phyloP scores from a whole-genome alignment of 2,888 invertebrate genomes.

The Chironomus tentans region DNA sequence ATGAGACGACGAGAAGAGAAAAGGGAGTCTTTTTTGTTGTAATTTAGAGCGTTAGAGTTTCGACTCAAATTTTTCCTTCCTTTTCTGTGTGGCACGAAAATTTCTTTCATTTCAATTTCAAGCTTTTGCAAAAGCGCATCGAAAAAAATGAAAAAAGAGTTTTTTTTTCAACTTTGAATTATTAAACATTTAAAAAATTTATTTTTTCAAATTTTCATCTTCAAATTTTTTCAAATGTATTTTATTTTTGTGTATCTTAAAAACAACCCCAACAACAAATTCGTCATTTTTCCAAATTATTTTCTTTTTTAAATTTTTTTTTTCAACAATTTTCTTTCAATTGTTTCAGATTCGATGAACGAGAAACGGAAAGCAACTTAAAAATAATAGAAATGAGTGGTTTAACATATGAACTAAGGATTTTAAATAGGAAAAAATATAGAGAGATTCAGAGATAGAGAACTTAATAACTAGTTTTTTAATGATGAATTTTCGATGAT shows the following conservation, averaged over 20 bases:
- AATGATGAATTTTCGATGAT: too few relatives aligned
- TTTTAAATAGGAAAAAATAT: background rate
- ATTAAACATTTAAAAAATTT: background rate
- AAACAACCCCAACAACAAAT: conserved; percentile 43
- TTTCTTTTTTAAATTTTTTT: conserved; percentile 26
- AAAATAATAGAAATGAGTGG: background rate
- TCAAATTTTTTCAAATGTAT: background rate
- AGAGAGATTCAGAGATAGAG: background rate
- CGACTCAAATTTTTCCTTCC: background rate
- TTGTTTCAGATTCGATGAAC: background rate
- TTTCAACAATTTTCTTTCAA: background rate
- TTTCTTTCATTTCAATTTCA: background rate
- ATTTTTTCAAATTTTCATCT: background rate
- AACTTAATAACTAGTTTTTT: too few relatives aligned
- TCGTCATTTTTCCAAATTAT: conserved; percentile 35
- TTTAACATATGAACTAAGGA: background rate
- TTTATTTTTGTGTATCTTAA: conserved; percentile 33
- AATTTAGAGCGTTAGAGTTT: background rate
- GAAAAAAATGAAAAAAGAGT: background rate
- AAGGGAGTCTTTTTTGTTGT: background rate
- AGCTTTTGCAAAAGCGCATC: background rate
- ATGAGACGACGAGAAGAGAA: background rate
- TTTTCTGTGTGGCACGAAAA: background rate
- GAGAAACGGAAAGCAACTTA: background rate
- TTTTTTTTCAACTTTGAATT: conserved; percentile 2